Base-by-base conservation (phyloP, 1,140 invertebrate species). In the Grapholita molesta region DNA sequence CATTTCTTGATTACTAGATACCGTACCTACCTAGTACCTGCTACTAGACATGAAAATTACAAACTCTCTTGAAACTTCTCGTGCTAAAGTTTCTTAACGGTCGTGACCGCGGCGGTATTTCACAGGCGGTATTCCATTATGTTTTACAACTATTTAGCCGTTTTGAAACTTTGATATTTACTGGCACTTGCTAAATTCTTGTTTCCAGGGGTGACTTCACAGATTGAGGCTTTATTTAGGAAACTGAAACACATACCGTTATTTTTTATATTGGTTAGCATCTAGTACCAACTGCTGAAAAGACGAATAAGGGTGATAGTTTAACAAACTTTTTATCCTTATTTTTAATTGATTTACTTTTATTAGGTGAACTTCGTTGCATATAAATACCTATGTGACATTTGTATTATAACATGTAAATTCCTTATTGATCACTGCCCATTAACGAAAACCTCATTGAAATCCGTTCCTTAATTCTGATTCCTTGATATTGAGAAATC, bases 81-180 rank as follows among this genome's bases (percentile, higher is more conserved):
- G 75, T 79, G 77, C 67, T 61, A 42, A 42, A 48, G 66, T 88
- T 86, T 84, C 82, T 53, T 72, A 84, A 89, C 64, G 25, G 64
- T 86, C 85, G 82, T 86, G 84, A 84, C 79, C 75, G 64, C 72
- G 61, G 72, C 67, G 73, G 66, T 69, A 74, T 84, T 88, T 83
- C 83, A 76, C 72, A 79, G 79, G 42, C 69, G 74, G 67, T 67
- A 77, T 80, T 72, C 74, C 21, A 67, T 68, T 65, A 65, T 69
- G 64, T 52, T 55, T 61, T 66, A 69, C 68, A 53, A 35, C 53
- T 70, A 74, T 66, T 69, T 57, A 71, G 66, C 69, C 32, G 53
- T 67, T 64, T 42, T 23, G 67, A 64, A 70, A 69, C 38, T 74
- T 65, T n/a, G 15, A 28, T 28, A 28, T 15, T 61, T 30, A 61